Evolutionary conservation across 2,888 invertebrate species (phyloP), one percentile per base, ranked within the genome.

Genomic region (Hololepta plana): DNA sequence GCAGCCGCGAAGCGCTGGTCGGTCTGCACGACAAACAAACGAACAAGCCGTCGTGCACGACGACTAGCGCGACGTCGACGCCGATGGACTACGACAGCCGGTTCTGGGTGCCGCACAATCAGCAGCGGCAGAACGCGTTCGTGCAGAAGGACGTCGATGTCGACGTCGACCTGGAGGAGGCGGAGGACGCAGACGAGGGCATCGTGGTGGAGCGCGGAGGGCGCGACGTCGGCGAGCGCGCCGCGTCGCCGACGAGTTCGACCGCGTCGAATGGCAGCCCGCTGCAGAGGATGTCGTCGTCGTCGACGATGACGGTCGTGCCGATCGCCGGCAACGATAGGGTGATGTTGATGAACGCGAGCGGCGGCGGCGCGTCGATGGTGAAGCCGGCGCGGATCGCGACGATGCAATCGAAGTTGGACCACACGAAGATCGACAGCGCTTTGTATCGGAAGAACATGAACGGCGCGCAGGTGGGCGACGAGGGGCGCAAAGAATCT

Each of bases 321-420:
- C 41, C 42, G n/a, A 53, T 60, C 12, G 57, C 55, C 2, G 43
- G 59, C 4, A 57, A 56, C 20, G 66, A 66, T 20, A 64, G 63
- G 32, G 62, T 64, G 30, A 57, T 67, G 27, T 59, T 67, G 1
- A 49, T 66, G 23, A 57, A 62, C 12, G 58, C 54, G 46, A 38
- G 43, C 12, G n/a, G n/a, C n/a, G n/a, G n/a, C n/a, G n/a, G n/a
- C n/a, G n/a, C n/a, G n/a, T 53, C 53, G 33, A 57, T 59, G 2
- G 39, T 49, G 4, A 41, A 62, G 3, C 62, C 62, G 1, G n/a
- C n/a, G n/a, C 54, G 57, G 22, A 55, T 63, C 3, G 53, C 60
- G 10, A 60, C 69, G 11, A 70, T 70, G 67, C 67, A 69, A 36
- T 64, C 68, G 24, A 68, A 69, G 37, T 50, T 72, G 35, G 72